phyloP scores from a whole-genome alignment of 2,888 invertebrate genomes.

The Falcaria lacertinaria region DNA sequence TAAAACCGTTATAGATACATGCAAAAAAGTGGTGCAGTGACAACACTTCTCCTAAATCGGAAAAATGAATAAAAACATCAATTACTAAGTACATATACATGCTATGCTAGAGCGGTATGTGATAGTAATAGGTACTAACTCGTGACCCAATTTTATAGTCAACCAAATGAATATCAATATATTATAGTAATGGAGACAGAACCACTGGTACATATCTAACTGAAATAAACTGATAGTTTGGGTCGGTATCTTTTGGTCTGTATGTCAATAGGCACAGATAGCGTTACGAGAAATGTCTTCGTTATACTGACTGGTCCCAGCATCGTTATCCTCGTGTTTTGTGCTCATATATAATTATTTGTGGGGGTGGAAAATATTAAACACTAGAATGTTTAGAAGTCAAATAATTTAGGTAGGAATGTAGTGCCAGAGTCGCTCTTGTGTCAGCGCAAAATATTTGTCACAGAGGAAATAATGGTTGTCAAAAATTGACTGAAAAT shows the following conservation, averaged over 20 bases:
- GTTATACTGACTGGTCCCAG: no score
- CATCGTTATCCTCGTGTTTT: no score
- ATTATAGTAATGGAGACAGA: background rate
- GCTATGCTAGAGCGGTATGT: background rate
- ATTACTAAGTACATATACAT: slow-evolving; percentile 1
- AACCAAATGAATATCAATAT: background rate
- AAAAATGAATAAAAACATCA: slow-evolving; percentile 10
- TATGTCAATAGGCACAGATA: no score
- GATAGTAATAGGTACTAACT: background rate
- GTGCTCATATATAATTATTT: background rate
- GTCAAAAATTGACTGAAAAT: slow-evolving; percentile 12
- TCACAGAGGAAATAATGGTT: background rate
- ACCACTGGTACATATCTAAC: background rate
- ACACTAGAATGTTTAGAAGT: background rate
- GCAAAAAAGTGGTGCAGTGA: slow-evolving; percentile 14
- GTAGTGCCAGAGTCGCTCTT: no score
- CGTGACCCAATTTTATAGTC: slow-evolving; percentile 1
- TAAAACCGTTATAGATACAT: slow-evolving; percentile 1
- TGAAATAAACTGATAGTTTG: no score
- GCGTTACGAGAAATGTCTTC: no score
- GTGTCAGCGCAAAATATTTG: background rate
- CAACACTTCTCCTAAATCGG: slow-evolving; percentile 12
- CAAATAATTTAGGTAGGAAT: no score
- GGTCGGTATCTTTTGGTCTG: no score
- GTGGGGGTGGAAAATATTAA: background rate